Conservation (phyloP, 2,113 vertebrate genomes). For the Pontoporia blainvillei region DNA sequence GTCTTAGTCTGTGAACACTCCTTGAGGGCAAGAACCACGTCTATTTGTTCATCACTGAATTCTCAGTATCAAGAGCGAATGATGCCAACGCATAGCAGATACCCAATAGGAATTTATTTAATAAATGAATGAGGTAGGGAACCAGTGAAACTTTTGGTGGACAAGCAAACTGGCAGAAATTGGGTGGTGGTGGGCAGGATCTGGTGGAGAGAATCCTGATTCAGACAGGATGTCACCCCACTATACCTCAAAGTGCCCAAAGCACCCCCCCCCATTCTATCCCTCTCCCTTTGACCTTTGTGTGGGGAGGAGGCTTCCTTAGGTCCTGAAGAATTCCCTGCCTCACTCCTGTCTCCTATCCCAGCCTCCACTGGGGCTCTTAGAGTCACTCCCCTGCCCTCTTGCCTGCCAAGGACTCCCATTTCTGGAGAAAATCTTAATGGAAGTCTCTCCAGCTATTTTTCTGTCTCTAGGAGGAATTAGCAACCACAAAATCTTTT, state of each 20-base stretch:
- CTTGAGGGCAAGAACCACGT: background rate
- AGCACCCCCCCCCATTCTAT: fast-evolving
- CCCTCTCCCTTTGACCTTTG: background rate
- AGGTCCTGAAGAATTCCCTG: background rate
- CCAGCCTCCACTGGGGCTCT: background rate
- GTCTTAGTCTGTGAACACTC: background rate
- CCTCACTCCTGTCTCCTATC: background rate
- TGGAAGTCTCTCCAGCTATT: background rate
- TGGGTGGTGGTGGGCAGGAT: background rate
- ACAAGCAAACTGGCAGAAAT: background rate
- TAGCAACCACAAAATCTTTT: background rate
- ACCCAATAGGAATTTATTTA: no score
- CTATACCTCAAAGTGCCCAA: background rate
- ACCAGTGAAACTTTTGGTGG: background rate
- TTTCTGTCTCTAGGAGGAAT: background rate
- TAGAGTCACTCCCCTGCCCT: background rate
- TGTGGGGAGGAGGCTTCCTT: background rate
- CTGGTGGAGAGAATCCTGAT: background rate
- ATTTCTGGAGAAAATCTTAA: background rate
- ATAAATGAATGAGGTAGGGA: background rate
- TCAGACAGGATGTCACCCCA: background rate
- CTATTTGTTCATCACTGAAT: background rate
- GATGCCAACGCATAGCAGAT: background rate
- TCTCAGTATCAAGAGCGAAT: background rate
- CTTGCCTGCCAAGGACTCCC: background rate